Evolutionary conservation across 2,888 invertebrate species (phyloP).

Genomic region (Oligia strigilis): DNA sequence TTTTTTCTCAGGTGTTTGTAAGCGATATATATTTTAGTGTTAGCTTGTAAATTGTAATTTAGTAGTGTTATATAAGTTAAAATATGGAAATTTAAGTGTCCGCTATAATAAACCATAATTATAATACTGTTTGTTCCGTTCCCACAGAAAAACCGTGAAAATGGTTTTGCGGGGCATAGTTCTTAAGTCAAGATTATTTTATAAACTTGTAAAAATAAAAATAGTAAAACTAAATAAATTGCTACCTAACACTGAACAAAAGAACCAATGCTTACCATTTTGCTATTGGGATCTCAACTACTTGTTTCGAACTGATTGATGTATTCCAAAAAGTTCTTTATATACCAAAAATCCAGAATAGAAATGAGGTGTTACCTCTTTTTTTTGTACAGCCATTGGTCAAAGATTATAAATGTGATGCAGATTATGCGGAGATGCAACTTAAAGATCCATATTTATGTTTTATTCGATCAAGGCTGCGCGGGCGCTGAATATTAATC

Average conservation of each 20-base stretch:
- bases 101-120: no score
- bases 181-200: no score
- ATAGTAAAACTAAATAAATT: no score
- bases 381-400: slow-evolving; percentile 46
- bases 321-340: slow-evolving; percentile 69
- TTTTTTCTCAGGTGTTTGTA: no score
- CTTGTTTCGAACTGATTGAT: slow-evolving; percentile 73
- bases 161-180: no score
- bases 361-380: slow-evolving; percentile 67
- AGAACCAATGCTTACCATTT: slow-evolving; percentile 76
- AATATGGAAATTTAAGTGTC: no score
- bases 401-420: slow-evolving; percentile 65
- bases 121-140: no score
- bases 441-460: slow-evolving; percentile 15
- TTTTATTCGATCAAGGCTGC: slow-evolving; percentile 11
- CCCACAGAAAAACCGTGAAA: no score
- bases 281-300: slow-evolving; percentile 73
- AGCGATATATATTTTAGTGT: no score
- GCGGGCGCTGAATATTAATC: background rate
- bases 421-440: slow-evolving; percentile 40
- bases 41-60: no score
- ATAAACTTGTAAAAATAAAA: no score
- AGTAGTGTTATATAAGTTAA: no score
- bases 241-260: background rate
- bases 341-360: slow-evolving; percentile 75